Evolutionary conservation across 2,888 invertebrate species (phyloP), one percentile per base, ranked within the genome.

Genomic region (Rhyacophila evoluta): DNA sequence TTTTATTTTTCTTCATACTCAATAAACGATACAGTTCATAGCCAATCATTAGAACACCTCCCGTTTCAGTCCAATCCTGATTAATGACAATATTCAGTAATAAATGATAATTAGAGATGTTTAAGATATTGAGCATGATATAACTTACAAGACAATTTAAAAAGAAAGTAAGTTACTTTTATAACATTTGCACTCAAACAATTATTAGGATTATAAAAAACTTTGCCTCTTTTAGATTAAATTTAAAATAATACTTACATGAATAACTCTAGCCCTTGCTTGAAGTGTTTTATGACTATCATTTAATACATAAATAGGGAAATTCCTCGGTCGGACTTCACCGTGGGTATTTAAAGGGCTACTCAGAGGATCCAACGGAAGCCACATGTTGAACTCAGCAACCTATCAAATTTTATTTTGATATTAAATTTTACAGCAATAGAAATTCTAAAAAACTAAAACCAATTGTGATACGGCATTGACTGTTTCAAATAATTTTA

Each of bases 371-470:
- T 94, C 94, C 36, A 92, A 87, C 0, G 99, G 99, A 77, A 98
- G 89, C 98, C 99, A 99, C 94, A 97, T 96, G 85, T 99, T 97
- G 86, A 97, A 99, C 87, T 99, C 99, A 1, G 97, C 95, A 84
- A 96, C 89, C 95, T 95, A 92, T 6, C 85, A 93, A 73, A 73
- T 55, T 55, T 55, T 4, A 55, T 55, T 1, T 28, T 68, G 28
- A n/a, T n/a, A n/a, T n/a, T n/a, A n/a, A n/a, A n/a, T n/a, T n/a
- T n/a, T n/a, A n/a, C n/a, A n/a, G n/a, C n/a, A n/a, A n/a, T n/a
- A n/a, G n/a, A n/a, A n/a, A n/a, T n/a, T n/a, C n/a, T n/a, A n/a
- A n/a, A n/a, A n/a, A n/a, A n/a, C n/a, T n/a, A n/a, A n/a, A n/a
- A n/a, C n/a, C n/a, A n/a, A n/a, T n/a, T n/a, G n/a, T n/a, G n/a